phyloP scores from a whole-genome alignment of 92 coral and sea anemone genomes.

The Muricea muricata region DNA sequence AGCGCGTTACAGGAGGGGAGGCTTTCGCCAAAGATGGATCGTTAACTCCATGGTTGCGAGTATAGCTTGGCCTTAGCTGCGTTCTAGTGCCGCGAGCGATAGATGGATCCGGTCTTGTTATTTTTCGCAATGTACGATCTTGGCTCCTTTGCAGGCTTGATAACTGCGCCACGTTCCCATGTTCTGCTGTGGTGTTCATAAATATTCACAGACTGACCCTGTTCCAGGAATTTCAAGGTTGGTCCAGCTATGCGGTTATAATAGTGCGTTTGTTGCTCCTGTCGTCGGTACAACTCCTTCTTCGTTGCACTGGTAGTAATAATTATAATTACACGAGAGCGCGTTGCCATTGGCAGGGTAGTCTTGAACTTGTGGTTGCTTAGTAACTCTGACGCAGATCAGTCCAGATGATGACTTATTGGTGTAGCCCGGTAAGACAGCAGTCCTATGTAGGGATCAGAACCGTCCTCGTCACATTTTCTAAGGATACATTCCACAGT shows the following conservation, averaged over 20 bases:
- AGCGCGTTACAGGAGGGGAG: no score
- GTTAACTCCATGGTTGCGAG: no score
- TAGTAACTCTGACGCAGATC: conserved; percentile 54
- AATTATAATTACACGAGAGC: conserved; percentile 19
- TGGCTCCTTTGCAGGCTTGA: conserved; percentile 60
- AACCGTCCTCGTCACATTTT: conserved; percentile 64
- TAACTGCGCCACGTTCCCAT: conserved; percentile 53
- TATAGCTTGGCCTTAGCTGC: conserved; percentile 49
- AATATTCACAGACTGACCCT: conserved; percentile 46
- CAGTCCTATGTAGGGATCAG: no score
- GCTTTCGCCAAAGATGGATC: no score
- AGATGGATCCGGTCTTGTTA: conserved; percentile 35
- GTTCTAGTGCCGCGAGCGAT: conserved; percentile 65
- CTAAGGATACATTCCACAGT: conserved; percentile 40
- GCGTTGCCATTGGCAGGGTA: conserved; percentile 51
- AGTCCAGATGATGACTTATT: conserved; percentile 41
- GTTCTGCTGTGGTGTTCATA: conserved; percentile 57
- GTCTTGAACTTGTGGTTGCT: conserved; percentile 57
- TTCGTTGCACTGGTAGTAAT: neutral
- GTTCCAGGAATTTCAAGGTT: conserved; percentile 33
- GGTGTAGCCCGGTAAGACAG: conserved; percentile 41
- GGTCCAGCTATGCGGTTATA: conserved; percentile 62
- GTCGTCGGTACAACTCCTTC: conserved; percentile 50
- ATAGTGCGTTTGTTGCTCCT: conserved; percentile 43
- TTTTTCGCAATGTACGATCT: conserved; percentile 63